Conservation (phyloP, 2,113 vertebrate species). For the Alligator sinensis region DNA sequence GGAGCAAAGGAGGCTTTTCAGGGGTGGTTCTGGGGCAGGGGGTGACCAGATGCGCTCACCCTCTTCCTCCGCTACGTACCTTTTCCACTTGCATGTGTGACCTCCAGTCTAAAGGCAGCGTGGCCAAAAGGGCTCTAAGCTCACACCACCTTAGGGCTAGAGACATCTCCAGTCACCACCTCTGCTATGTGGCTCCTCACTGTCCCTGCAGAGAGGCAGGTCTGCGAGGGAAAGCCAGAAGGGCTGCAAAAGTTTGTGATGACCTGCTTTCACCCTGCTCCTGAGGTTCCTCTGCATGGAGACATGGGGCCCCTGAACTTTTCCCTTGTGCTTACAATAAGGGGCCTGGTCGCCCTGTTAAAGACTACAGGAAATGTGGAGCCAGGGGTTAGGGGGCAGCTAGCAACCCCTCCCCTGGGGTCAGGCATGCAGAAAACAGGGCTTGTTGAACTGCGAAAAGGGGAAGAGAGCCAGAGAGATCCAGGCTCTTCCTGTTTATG, state of each 20-base stretch:
- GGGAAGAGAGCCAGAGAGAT: background rate
- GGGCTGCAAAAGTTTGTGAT: background rate
- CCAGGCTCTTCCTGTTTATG: slow-evolving; percentile 77
- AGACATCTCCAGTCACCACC: background rate
- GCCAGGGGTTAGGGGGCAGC: slow-evolving; percentile 70
- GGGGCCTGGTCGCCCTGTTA: slow-evolving; percentile 56
- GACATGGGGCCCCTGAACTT: background rate
- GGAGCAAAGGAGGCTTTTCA: slow-evolving; percentile 69
- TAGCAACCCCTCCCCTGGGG: slow-evolving; percentile 59
- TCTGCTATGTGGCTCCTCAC: background rate
- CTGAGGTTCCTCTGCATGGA: background rate
- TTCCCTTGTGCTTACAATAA: slow-evolving; percentile 31
- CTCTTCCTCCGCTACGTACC: background rate
- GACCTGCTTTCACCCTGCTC: background rate
- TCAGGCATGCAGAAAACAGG: background rate
- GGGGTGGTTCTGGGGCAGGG: background rate
- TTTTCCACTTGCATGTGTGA: background rate
- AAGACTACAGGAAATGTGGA: slow-evolving; percentile 71
- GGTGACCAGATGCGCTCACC: background rate
- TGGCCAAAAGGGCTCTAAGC: background rate
- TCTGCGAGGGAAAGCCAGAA: fast-evolving
- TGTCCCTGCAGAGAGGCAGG: background rate
- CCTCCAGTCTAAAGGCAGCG: background rate
- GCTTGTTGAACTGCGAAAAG: background rate
- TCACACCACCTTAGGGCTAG: background rate